Base-by-base conservation (phyloP, 2,797 vertebrate species). In the Dipus sagitta region DNA sequence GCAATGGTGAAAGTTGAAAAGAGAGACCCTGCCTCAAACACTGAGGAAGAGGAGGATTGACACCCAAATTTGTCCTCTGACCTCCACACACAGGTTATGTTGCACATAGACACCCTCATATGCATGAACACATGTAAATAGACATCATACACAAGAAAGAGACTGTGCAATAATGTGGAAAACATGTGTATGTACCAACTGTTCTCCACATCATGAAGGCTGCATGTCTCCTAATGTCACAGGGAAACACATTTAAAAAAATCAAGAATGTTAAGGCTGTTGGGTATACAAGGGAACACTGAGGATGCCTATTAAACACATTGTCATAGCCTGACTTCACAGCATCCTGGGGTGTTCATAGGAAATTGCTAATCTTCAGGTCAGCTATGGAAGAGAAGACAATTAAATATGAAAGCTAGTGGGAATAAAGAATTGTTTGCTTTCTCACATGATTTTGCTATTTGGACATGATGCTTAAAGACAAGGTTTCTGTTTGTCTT, bases 241-340 rank as follows among this genome's bases (percentile, higher is more conserved):
- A 70, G 26, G 3, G 54, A 58, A 58, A 18, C 28, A 3, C 6
- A 81, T 84, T 42, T 14, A 12, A 47, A 82, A 95, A 72, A 67
- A 28, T n/a, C 11, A 67, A 7, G 28, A 64, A 34, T 54, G 58
- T 6, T 7, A 54, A 34, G 21, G 3, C 15, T 88, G 3, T 18
- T 4, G 2, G 4, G 67, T 64, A 86, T 20, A 67, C 2, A 13
- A 28, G 23, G 21, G 52, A 14, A 23, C 38, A 23, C 11, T 77
- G 30, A 91, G 88, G 42, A 80, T n/a, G 21, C 21, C 65, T 90
- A 42, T 83, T 89, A 88, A 88, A 65, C n/a, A 91, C 68, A 68
- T 28, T 83, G 21, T 82, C 11, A 26, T 24, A 60, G 81, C 4
- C 28, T 75, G 6, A 52, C 86, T 67, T 76, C 58, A 58, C 17